Base-by-base conservation (phyloP, 2,113 vertebrate species). In the Tauraco erythrolophus region DNA sequence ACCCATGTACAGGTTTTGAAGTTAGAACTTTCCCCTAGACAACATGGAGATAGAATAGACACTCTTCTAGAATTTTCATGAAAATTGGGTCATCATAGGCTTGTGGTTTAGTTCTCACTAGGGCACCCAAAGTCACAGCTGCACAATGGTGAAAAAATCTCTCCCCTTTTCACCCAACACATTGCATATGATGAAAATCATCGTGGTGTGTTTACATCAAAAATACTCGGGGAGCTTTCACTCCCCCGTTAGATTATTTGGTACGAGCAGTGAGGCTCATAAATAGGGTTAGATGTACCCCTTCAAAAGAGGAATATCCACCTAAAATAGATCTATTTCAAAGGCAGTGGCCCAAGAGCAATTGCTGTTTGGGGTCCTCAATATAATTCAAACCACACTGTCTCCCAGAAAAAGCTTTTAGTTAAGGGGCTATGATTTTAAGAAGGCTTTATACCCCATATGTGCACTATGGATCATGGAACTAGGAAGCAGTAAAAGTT, bases 381-480 rank as follows among this genome's bases (percentile, higher is more conserved):
- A 14, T 82, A n/a, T 74, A 76, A 83, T 78, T 96, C 96, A 86
- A 74, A 68, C 58, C 87, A 77, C 72, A 16, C 35, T 77, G 84
- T 91, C 88, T 83, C 65, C 72, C 93, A 92, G 89, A 76, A 80
- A 69, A 77, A 88, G 93, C 72, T 93, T 93, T 95, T 75, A 80
- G 93, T 76, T 68, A 56, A 87, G 89, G 89, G 87, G 88, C 88
- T 91, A 65, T 62, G 97, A 51, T 96, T 96, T 94, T 78, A 68
- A 86, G 94, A 35, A 80, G 66, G 77, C 48, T 97, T 95, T 94
- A 77, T 72, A 54, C 56, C 64, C 84, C 70, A 17, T 33, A 27
- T 89, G 93, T 87, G 77, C 83, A 87, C 58, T 71, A 10, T 92
- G 96, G 95, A 84, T 94, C 85, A 74, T 17, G 41, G 93, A 45